A percentile compares a stretch with the other conserved stretches of the same genome.
Conservation (phyloP, 2,888 invertebrate genomes). For the Diarsia brunnea region DNA sequence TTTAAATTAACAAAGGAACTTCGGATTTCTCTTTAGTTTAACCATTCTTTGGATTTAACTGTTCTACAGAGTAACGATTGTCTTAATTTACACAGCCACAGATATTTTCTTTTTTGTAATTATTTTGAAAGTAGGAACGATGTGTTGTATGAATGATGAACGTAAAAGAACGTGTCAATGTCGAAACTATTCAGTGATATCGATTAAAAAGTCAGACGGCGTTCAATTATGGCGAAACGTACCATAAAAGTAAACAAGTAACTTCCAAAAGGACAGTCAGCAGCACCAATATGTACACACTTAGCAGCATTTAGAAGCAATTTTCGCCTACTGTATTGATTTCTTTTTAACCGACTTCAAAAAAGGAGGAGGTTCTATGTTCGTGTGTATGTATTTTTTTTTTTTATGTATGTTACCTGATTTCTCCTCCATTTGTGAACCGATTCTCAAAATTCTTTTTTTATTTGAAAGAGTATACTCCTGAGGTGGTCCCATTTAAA, state of each 20-base stretch:
- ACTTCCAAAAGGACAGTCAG: neutral
- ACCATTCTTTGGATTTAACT: neutral
- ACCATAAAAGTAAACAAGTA: constrained; percentile 43
- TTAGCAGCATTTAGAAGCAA: too few relatives aligned
- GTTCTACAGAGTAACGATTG: neutral
- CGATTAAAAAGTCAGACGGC: constrained; percentile 37
- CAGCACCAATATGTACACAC: too few relatives aligned
- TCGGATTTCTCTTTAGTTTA: neutral
- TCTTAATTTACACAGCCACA: neutral
- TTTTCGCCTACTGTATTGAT: too few relatives aligned
- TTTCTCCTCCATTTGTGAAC: too few relatives aligned
- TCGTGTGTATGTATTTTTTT: too few relatives aligned
- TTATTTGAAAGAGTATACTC: too few relatives aligned
- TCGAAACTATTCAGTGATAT: constrained; percentile 17
- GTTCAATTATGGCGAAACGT: constrained; percentile 17
- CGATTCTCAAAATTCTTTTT: too few relatives aligned
- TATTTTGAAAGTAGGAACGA: neutral
- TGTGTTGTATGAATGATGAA: neutral
- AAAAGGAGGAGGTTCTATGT: too few relatives aligned
- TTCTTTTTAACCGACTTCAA: too few relatives aligned
- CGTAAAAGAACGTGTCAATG: neutral
- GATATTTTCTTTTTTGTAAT: constrained; percentile 2
- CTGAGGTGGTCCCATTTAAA: too few relatives aligned
- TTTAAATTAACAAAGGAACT: neutral
- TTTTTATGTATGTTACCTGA: too few relatives aligned